Evolutionary conservation across 1,140 invertebrate genomes (phyloP).

Genomic region (Drosophila nebulosa): DNA sequence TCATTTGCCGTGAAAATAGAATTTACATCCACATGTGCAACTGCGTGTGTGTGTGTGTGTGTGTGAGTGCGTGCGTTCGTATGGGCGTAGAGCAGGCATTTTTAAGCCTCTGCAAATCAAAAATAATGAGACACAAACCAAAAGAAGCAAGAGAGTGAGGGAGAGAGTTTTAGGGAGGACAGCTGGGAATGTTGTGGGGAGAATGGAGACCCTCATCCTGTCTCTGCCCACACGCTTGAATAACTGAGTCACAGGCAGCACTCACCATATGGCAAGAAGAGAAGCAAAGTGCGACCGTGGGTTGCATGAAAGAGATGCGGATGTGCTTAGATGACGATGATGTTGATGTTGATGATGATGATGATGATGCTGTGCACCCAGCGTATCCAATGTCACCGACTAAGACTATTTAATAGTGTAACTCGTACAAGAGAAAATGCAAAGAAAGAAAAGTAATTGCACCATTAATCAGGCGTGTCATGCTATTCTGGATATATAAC

Average conservation of each 20-base stretch:
- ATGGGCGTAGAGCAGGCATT: constrained; percentile 26
- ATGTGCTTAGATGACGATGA: not conserved
- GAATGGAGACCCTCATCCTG: not conserved
- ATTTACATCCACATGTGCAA: constrained; percentile 26
- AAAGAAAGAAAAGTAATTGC: constrained; percentile 22
- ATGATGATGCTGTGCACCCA: not conserved
- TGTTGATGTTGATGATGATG: not conserved
- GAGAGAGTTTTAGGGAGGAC: not conserved
- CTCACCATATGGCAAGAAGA: not conserved
- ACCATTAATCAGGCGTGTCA: not conserved
- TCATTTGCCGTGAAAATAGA: constrained; percentile 39
- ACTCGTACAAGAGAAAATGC: constrained; percentile 1
- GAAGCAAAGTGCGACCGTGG: not conserved
- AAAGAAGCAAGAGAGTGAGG: not conserved
- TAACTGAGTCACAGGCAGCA: not conserved
- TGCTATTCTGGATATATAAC: constrained; percentile 25
- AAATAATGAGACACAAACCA: constrained; percentile 65
- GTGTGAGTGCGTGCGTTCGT: not conserved
- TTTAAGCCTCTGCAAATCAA: constrained; percentile 57
- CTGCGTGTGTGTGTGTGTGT: constrained; percentile 11
- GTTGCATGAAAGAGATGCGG: not conserved
- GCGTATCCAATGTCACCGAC: constrained; percentile 16
- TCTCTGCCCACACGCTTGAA: constrained; percentile 5
- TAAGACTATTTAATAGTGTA: not conserved
- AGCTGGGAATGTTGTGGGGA: not conserved